Conservation (phyloP, 2,888 invertebrate genomes). For the Chrysodeixis includens region DNA sequence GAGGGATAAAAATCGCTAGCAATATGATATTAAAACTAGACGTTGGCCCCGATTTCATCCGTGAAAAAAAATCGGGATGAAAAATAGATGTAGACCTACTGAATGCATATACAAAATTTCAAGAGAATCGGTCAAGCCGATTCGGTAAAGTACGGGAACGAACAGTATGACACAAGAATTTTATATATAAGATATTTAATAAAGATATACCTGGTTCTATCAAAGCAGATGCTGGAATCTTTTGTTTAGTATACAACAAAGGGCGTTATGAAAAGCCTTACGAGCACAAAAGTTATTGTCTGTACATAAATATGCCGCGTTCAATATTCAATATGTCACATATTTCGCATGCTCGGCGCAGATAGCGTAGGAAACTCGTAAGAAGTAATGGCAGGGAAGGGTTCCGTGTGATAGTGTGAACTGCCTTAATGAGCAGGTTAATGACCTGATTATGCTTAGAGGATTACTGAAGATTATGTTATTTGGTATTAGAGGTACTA, state of each 20-base stretch:
- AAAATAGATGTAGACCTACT: too few species aligned
- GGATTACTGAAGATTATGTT: constrained; percentile 7
- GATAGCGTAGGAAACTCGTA: constrained; percentile 34
- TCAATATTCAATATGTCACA: neutral
- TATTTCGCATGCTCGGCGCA: constrained; percentile 20
- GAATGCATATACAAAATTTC: too few species aligned
- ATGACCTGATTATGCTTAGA: constrained; percentile 14
- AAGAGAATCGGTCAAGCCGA: too few species aligned
- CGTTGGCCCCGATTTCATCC: too few species aligned
- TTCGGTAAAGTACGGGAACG: too few species aligned
- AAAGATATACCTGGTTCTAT: too few species aligned
- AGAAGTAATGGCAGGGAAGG: constrained; percentile 33
- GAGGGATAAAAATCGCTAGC: too few species aligned
- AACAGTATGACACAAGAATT: too few species aligned
- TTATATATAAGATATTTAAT: too few species aligned
- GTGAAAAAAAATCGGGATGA: too few species aligned
- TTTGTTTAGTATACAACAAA: neutral
- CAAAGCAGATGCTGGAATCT: neutral
- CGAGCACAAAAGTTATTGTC: neutral
- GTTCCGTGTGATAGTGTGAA: constrained; percentile 14
- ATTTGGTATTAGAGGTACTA: neutral
- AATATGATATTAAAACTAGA: too few species aligned
- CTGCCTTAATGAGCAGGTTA: constrained; percentile 8
- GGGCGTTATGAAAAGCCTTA: neutral
- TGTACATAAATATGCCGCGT: neutral